Conservation (phyloP, 2,113 vertebrate genomes). For the Epinephelus cyanopodus region DNA sequence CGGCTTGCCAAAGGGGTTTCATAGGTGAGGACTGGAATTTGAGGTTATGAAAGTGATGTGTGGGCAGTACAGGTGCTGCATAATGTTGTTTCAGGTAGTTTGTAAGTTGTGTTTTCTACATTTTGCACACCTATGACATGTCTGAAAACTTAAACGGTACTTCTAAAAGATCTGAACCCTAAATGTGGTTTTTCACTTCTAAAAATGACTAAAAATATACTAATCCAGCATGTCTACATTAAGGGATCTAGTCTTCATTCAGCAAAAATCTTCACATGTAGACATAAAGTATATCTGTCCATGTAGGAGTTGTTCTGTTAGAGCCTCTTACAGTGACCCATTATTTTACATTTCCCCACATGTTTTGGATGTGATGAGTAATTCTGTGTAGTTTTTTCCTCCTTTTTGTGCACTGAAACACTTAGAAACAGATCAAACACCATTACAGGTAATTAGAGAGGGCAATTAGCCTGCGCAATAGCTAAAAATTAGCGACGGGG, state of each 20-base stretch:
- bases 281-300: not conserved
- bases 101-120: not conserved
- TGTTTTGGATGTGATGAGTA: constrained; percentile 24
- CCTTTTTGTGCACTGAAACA: constrained; percentile 65
- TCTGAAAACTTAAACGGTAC: not conserved
- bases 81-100: constrained; percentile 13
- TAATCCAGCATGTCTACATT: not conserved
- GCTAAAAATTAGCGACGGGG: constrained; percentile 48
- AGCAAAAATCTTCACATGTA: not conserved
- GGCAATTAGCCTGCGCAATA: constrained; percentile 62
- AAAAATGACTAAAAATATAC: not conserved
- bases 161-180: too few species aligned
- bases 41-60: constrained; percentile 30
- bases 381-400: constrained; percentile 18
- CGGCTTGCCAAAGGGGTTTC: constrained; percentile 40
- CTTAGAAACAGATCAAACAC: constrained; percentile 66
- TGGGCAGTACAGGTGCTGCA: constrained; percentile 45
- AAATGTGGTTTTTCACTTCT: not conserved
- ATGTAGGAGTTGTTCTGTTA: not conserved
- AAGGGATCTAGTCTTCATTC: not conserved
- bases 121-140: not conserved
- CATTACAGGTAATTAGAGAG: constrained; percentile 74
- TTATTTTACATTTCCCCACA: constrained; percentile 26
- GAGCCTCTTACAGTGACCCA: not conserved
- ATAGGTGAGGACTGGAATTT: constrained; percentile 65